phyloP scores from a whole-genome alignment of 2,888 invertebrate species.

The Polydrusus cervinus region DNA sequence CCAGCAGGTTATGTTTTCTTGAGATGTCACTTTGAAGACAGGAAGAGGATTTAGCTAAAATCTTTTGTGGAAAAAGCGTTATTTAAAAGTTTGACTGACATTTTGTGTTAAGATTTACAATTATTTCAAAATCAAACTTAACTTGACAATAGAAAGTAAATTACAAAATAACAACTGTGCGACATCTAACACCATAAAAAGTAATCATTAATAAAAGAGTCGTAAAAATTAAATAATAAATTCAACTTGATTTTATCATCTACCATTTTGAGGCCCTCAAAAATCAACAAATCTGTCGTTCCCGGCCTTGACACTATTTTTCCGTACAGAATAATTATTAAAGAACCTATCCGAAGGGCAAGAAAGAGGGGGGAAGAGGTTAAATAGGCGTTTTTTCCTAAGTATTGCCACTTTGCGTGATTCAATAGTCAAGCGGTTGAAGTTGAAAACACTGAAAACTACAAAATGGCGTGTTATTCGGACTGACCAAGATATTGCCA shows the following conservation, averaged over 20 bases:
- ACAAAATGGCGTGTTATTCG: slow-evolving; percentile 68
- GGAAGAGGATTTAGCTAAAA: too few relatives aligned
- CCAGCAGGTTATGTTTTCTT: too few relatives aligned
- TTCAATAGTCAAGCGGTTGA: slow-evolving; percentile 60
- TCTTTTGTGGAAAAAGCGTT: too few relatives aligned
- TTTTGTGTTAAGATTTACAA: too few relatives aligned
- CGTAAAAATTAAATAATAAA: not conserved
- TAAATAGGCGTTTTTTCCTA: slow-evolving; percentile 53
- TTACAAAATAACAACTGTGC: too few relatives aligned
- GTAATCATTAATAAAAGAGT: not conserved
- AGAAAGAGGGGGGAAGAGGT: slow-evolving; percentile 46
- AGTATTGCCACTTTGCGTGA: slow-evolving; percentile 68
- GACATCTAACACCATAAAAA: too few relatives aligned
- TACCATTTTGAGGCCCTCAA: not conserved
- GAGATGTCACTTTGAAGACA: too few relatives aligned
- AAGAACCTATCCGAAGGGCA: slow-evolving; percentile 1
- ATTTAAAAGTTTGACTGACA: too few relatives aligned
- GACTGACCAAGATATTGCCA: slow-evolving; percentile 61
- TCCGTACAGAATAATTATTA: slow-evolving; percentile 5
- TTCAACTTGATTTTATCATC: not conserved
- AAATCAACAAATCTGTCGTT: slow-evolving; percentile 7
- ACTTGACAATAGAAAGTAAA: too few relatives aligned
- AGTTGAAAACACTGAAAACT: slow-evolving; percentile 67
- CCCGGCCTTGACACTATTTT: slow-evolving; percentile 18
- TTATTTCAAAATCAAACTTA: too few relatives aligned